These are phyloP conservation scores for Theretra japonica DNA, from an alignment of 2,888 invertebrate species.

Conservation along the genomic window DNA sequence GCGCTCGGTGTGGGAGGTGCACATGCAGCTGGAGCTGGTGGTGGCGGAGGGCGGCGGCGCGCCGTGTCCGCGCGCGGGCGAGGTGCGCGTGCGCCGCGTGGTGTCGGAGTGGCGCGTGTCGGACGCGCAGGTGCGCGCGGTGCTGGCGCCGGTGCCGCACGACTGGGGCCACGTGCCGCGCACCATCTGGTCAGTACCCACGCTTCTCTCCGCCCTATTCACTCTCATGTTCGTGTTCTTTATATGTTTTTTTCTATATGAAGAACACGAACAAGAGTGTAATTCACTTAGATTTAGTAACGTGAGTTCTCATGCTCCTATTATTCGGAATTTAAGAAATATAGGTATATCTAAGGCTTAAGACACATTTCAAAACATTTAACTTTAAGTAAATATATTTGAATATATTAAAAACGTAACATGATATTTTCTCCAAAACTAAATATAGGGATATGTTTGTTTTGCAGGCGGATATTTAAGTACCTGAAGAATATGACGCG, in stretches of 20 bases:
- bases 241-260: no score
- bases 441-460: slow-evolving; percentile 15
- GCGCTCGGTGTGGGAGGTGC: slow-evolving; percentile 72
- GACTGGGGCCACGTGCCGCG: slow-evolving; percentile 76
- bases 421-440: neutral
- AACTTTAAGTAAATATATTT: no score
- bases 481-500: slow-evolving; percentile 65
- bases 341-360: no score
- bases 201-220: neutral
- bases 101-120: slow-evolving; percentile 44
- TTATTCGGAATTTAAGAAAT: no score
- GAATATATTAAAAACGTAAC: no score
- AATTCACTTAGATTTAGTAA: no score
- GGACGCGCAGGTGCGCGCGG: slow-evolving; percentile 41
- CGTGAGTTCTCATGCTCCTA: no score
- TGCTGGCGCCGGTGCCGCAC: slow-evolving; percentile 43
- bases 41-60: slow-evolving; percentile 45
- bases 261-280: no score
- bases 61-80: slow-evolving; percentile 62
- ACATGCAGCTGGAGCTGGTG: slow-evolving; percentile 57
- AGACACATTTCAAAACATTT: no score
- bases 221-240: neutral
- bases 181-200: slow-evolving; percentile 59
- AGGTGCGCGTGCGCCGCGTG: slow-evolving; percentile 51
- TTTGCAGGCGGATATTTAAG: slow-evolving; percentile 70